Conservation (phyloP, 2,113 vertebrate genomes). For the Ageneiosus marmoratus region DNA sequence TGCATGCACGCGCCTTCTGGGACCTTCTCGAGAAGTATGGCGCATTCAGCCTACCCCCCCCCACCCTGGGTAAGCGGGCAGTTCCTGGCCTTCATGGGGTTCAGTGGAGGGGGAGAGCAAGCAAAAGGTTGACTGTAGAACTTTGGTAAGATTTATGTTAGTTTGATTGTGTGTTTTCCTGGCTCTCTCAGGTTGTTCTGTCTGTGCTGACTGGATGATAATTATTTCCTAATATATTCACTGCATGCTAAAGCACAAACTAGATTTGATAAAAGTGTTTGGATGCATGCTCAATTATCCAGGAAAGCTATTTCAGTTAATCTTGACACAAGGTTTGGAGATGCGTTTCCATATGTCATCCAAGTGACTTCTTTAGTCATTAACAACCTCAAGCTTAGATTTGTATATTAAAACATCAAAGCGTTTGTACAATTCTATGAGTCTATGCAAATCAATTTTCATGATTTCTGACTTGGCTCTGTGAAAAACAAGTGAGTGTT, state of each 20-base stretch:
- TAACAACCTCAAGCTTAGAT: too few species aligned
- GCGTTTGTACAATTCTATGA: constrained; percentile 16
- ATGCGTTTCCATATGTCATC: too few species aligned
- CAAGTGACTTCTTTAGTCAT: too few species aligned
- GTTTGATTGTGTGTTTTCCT: not conserved
- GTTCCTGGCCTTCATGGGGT: constrained; percentile 38
- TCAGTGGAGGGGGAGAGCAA: constrained; percentile 18
- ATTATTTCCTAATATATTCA: constrained; percentile 43
- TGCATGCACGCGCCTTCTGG: constrained; percentile 44
- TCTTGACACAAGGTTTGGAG: too few species aligned
- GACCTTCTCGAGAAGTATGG: constrained; percentile 51
- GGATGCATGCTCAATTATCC: too few species aligned
- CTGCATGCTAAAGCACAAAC: constrained; percentile 32
- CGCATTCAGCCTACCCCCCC: constrained; percentile 9
- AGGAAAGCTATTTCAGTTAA: too few species aligned
- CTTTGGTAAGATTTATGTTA: constrained; percentile 30
- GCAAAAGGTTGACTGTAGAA: constrained; percentile 30
- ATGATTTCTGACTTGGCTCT: constrained; percentile 10
- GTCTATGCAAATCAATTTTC: constrained; percentile 29
- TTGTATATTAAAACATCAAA: too few species aligned
- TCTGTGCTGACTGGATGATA: not conserved
- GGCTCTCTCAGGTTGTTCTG: not conserved
- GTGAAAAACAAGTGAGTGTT: constrained; percentile 20
- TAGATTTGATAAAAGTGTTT: constrained; percentile 24
- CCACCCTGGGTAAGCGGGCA: constrained; percentile 19